These are phyloP conservation scores for Calosoma granatense DNA, from an alignment of 1,140 invertebrate species.

Conservation along the genomic window DNA sequence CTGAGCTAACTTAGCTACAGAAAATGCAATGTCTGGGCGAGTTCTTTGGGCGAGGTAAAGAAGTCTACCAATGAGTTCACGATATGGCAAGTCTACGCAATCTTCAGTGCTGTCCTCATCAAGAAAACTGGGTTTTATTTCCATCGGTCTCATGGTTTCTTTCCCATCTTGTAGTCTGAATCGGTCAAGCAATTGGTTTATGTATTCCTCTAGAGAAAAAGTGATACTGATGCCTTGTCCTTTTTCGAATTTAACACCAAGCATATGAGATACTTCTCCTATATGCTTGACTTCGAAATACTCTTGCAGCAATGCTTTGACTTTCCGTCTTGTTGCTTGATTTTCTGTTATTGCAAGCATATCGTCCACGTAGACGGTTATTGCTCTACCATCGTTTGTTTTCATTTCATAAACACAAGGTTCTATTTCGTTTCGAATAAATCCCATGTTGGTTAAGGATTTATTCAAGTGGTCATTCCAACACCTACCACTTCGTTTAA, in stretches of 20 bases:
- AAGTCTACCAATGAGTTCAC: neutral
- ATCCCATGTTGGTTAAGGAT: neutral
- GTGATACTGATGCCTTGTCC: neutral
- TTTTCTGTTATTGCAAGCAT: neutral
- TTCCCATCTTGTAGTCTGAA: too few species aligned
- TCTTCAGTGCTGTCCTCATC: neutral
- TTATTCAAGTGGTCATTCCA: neutral
- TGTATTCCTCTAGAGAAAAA: neutral
- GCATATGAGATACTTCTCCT: neutral
- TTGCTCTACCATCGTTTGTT: neutral
- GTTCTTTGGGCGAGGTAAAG: neutral
- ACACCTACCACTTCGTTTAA: neutral
- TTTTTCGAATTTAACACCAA: neutral
- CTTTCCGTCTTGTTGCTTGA: neutral
- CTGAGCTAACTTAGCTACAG: neutral
- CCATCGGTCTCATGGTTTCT: neutral
- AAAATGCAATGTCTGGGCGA: neutral
- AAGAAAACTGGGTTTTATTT: too few species aligned
- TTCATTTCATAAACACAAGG: neutral
- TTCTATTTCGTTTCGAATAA: neutral
- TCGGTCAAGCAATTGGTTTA: too few species aligned
- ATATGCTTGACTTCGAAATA: neutral
- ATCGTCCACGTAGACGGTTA: neutral
- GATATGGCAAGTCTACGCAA: neutral
- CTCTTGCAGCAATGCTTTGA: too few species aligned